Percentiles rank a stretch among this genome's conserved stretches.
Evolutionary conservation across 1,140 invertebrate genomes (phyloP).

Genomic region (Listronotus oregonensis): DNA sequence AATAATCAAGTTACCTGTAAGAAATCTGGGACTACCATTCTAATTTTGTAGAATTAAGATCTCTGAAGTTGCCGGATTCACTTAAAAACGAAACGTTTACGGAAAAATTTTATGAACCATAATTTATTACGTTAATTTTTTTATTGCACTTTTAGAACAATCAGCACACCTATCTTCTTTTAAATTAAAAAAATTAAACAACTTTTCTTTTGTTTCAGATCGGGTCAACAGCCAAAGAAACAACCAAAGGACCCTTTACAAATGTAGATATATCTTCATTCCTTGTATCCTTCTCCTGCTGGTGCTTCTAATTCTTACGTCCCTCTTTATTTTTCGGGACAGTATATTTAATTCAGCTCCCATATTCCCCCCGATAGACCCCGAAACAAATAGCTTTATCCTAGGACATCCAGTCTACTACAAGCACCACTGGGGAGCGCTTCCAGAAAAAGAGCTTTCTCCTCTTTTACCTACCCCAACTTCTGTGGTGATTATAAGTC

Average conservation of each 20-base stretch:
- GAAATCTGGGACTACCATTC: no score
- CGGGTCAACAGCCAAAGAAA: background rate
- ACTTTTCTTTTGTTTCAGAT: conserved; percentile 17
- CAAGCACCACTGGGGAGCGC: conserved; percentile 21
- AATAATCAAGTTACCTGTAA: no score
- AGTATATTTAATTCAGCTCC: background rate
- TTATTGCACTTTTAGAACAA: no score
- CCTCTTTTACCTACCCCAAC: background rate
- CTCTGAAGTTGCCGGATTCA: no score
- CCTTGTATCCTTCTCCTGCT: background rate
- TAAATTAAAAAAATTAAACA: conserved; percentile 1
- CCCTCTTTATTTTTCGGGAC: background rate
- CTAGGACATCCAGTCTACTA: conserved; percentile 17
- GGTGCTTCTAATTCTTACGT: background rate
- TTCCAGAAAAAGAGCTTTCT: background rate
- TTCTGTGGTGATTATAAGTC: conserved; percentile 57
- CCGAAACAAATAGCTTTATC: conserved; percentile 6
- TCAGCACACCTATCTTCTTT: no score
- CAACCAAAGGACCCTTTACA: background rate
- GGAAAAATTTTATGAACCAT: no score
- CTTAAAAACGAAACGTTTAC: no score
- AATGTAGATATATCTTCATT: background rate
- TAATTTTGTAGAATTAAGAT: no score
- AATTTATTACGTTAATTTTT: no score
- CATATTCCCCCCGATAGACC: background rate